These are phyloP conservation scores for Gadopsis marmoratus DNA, from an alignment of 2,797 vertebrate species.

Conservation along the genomic window DNA sequence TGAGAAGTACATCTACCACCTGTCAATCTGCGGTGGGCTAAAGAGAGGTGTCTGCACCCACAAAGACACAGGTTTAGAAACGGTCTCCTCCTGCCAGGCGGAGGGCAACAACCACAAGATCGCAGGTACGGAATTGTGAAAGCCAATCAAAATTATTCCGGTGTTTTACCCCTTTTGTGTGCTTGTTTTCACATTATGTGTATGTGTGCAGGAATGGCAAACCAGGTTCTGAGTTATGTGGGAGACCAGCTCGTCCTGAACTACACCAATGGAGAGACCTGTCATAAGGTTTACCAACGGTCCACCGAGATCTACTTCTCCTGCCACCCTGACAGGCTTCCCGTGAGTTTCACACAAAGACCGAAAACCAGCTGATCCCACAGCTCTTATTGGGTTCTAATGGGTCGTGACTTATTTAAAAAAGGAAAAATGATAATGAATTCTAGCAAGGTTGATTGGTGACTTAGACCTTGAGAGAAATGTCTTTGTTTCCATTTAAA, in stretches of 20 bases:
- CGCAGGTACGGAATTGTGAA: constrained; percentile 83
- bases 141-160: rapidly evolving
- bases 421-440: background rate
- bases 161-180: background rate
- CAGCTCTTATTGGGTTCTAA: background rate
- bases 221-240: constrained; percentile 89
- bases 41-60: constrained; percentile 73
- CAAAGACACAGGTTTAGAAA: background rate
- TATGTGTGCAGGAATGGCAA: constrained; percentile 83
- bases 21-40: constrained; percentile 90
- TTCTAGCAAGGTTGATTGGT: background rate
- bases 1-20: constrained; percentile 88
- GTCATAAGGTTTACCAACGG: constrained; percentile 90
- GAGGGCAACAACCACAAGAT: constrained; percentile 78
- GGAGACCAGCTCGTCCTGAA: constrained; percentile 94
- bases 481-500: background rate
- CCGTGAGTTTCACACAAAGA: constrained; percentile 80
- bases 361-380: background rate
- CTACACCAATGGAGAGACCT: constrained; percentile 90
- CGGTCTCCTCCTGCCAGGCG: constrained; percentile 91
- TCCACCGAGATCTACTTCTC: constrained; percentile 93
- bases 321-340: constrained; percentile 87
- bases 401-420: background rate
- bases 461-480: background rate
- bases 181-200: background rate